A percentile compares a stretch with the other conserved stretches of the same genome.
These are phyloP conservation scores for Colaptes auratus DNA, from an alignment of 2,113 vertebrate species.

Conservation along the genomic window DNA sequence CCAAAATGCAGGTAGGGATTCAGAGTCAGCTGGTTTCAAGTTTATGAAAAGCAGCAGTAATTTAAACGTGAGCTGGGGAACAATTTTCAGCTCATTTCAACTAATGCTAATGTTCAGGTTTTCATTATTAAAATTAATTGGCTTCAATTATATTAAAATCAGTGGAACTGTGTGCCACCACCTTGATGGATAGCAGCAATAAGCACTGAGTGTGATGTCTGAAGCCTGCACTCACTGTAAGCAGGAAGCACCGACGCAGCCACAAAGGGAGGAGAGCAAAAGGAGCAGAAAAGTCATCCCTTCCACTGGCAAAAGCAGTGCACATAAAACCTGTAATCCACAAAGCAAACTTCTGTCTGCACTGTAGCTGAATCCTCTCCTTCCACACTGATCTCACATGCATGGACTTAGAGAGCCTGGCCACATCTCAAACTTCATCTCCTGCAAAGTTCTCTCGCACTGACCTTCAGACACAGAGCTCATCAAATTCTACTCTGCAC, in stretches of 20 bases:
- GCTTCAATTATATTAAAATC: conserved; percentile 73
- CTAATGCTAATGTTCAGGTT: conserved; percentile 72
- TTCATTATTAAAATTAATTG: conserved; percentile 81
- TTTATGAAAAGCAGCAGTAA: conserved; percentile 69
- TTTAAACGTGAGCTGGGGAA: conserved; percentile 60
- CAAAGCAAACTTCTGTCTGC: background rate
- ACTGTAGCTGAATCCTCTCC: background rate
- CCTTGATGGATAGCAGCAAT: conserved; percentile 72
- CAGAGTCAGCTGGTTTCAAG: conserved; percentile 75
- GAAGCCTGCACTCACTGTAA: conserved; percentile 34
- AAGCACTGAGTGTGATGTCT: conserved; percentile 46
- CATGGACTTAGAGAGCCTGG: background rate
- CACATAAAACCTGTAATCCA: background rate
- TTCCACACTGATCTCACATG: background rate
- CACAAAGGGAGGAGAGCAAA: background rate
- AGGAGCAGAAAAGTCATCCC: background rate
- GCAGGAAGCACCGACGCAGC: conserved; percentile 3
- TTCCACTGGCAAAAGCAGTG: background rate
- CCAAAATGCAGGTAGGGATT: conserved; percentile 62
- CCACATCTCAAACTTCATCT: background rate
- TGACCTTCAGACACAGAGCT: background rate
- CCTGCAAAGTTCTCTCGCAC: background rate
- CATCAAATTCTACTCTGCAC: background rate
- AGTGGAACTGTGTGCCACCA: conserved; percentile 51
- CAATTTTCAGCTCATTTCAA: conserved; percentile 76